A percentile compares a stretch with the other conserved stretches of the same genome.
phyloP scores from a whole-genome alignment of 2,113 vertebrate genomes.

The Corythornis cristatus region DNA sequence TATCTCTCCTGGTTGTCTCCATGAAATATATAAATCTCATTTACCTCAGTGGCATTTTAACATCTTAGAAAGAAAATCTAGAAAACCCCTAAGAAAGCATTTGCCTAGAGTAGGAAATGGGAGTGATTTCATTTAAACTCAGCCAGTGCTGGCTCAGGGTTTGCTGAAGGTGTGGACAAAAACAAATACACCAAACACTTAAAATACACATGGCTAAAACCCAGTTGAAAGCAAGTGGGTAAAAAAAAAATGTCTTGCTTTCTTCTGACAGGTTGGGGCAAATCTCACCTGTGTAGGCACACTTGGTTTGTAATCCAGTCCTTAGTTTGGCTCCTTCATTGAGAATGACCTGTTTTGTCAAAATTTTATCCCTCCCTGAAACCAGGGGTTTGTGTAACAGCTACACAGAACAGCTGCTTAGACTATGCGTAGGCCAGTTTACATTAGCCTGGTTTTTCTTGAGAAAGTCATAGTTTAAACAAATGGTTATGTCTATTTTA shows the following conservation, averaged over 20 bases:
- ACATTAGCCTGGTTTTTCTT: conserved; percentile 80
- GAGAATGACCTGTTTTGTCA: conserved; percentile 64
- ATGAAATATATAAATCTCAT: not conserved
- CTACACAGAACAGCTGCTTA: conserved; percentile 78
- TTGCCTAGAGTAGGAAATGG: not conserved
- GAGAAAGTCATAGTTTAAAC: conserved; percentile 84
- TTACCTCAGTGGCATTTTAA: not conserved
- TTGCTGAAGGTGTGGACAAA: conserved; percentile 15
- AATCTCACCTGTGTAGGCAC: not conserved
- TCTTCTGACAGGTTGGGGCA: not conserved
- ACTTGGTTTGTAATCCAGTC: not conserved
- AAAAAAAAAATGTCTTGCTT: not conserved
- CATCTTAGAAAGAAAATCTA: not conserved
- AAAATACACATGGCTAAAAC: not conserved
- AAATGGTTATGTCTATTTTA: conserved; percentile 87
- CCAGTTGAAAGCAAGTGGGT: not conserved
- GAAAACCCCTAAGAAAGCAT: not conserved
- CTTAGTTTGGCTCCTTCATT: conserved; percentile 28
- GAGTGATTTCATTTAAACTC: not conserved
- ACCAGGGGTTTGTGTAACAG: conserved; percentile 39
- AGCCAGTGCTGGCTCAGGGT: not conserved
- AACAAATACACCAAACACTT: conserved; percentile 5
- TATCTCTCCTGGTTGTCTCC: not conserved
- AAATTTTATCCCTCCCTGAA: conserved; percentile 29
- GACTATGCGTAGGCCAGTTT: conserved; percentile 74